Percentiles rank a stretch among this genome's conserved stretches.
These are phyloP conservation scores for Lasioglossum vierecki DNA, from an alignment of 2,888 invertebrate genomes.

Conservation along the genomic window DNA sequence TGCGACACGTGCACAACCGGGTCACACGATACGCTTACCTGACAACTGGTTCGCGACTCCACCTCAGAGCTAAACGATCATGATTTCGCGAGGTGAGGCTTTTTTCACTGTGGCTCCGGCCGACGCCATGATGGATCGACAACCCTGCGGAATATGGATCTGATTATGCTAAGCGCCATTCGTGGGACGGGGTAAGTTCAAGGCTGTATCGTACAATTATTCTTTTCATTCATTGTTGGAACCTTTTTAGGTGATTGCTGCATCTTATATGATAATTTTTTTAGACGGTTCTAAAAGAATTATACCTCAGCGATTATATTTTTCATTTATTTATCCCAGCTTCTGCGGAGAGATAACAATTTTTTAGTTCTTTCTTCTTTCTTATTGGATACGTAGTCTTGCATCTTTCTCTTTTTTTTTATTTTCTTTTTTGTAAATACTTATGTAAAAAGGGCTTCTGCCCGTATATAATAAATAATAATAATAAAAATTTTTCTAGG, in stretches of 20 bases:
- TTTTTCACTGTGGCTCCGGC: background rate
- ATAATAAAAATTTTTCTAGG: background rate
- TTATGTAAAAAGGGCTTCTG: too few relatives aligned
- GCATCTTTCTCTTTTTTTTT: too few relatives aligned
- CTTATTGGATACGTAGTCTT: too few relatives aligned
- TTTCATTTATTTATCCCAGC: too few relatives aligned
- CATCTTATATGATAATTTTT: background rate
- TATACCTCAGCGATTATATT: background rate
- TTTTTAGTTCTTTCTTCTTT: too few relatives aligned
- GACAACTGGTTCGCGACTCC: slow-evolving; percentile 37
- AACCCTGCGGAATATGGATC: background rate
- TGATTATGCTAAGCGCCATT: background rate
- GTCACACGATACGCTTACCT: slow-evolving; percentile 29
- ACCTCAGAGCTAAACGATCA: background rate
- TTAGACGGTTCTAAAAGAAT: background rate
- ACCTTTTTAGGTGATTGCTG: background rate
- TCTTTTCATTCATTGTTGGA: background rate
- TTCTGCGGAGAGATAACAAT: too few relatives aligned
- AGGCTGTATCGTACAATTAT: background rate
- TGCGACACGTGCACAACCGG: slow-evolving; percentile 27
- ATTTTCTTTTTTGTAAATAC: too few relatives aligned
- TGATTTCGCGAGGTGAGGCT: slow-evolving; percentile 5
- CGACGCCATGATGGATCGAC: slow-evolving; percentile 32
- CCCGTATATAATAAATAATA: too few relatives aligned
- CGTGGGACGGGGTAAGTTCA: background rate